These are phyloP conservation scores for Hippopotamus amphibius DNA, from an alignment of 2,113 vertebrate genomes.

Conservation along the genomic window DNA sequence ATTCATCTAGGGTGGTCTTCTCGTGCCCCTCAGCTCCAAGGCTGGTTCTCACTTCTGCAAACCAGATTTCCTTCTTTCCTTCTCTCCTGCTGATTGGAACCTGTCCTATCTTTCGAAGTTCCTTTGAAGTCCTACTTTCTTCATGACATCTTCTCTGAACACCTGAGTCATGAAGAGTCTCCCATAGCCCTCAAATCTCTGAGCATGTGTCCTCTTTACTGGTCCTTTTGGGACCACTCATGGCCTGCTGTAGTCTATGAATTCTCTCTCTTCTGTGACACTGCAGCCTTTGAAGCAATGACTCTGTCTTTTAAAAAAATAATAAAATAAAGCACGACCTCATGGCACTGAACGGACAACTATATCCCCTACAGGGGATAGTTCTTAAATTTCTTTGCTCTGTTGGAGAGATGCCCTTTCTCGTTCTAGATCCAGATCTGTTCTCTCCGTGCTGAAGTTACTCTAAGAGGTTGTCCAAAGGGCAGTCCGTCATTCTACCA, in stretches of 20 bases:
- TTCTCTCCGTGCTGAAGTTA: background rate
- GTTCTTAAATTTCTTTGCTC: background rate
- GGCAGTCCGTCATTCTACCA: background rate
- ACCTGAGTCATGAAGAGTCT: background rate
- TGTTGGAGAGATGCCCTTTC: background rate
- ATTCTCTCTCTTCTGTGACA: background rate
- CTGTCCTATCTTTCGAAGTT: background rate
- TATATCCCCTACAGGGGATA: background rate
- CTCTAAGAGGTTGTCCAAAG: background rate
- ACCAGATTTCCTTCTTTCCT: too few relatives aligned
- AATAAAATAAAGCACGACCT: background rate
- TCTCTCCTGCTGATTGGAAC: background rate
- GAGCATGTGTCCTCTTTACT: background rate
- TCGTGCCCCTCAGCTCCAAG: accelerated
- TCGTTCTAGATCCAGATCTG: too few relatives aligned
- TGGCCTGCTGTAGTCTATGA: accelerated
- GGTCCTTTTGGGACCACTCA: accelerated
- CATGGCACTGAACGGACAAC: background rate
- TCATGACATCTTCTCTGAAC: background rate
- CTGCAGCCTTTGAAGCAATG: background rate
- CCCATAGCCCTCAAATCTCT: accelerated
- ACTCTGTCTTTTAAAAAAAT: background rate
- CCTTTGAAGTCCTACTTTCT: background rate
- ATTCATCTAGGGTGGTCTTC: background rate
- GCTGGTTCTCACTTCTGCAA: background rate